Conservation (phyloP, 2,888 invertebrate species). For the Coelopa pilipes region DNA sequence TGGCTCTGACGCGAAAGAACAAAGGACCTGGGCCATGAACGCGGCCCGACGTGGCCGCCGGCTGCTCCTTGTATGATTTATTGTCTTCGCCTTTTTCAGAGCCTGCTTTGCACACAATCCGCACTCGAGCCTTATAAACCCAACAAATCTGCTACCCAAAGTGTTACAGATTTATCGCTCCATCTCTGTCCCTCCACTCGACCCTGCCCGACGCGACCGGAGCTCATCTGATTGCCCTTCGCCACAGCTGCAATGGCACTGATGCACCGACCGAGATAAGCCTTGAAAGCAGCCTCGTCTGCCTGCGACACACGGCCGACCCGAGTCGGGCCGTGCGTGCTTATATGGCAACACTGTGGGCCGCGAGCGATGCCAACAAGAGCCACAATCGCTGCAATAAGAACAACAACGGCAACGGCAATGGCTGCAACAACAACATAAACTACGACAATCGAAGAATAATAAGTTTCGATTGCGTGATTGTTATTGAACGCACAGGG, state of each 20-base stretch:
- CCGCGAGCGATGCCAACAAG: constrained; percentile 20
- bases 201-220: background rate
- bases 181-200: background rate
- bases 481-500: constrained; percentile 11
- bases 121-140: constrained; percentile 12
- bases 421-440: too few species aligned
- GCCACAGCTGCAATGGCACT: background rate
- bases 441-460: background rate
- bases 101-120: constrained; percentile 32
- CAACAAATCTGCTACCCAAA: constrained; percentile 33
- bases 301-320: constrained; percentile 1
- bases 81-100: constrained; percentile 24
- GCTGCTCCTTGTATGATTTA: constrained; percentile 23
- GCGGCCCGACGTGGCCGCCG: too few species aligned
- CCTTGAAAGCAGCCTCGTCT: constrained; percentile 16
- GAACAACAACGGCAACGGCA: background rate
- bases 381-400: constrained; percentile 7
- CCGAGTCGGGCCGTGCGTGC: constrained; percentile 7
- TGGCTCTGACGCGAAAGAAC: background rate
- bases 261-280: constrained; percentile 28
- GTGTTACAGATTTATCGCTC: constrained; percentile 31
- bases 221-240: background rate
- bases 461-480: constrained; percentile 21
- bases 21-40: background rate
- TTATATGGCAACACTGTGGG: constrained; percentile 28